Conservation (phyloP, 2,797 vertebrate species). For the Schizothorax lantsangensis region DNA sequence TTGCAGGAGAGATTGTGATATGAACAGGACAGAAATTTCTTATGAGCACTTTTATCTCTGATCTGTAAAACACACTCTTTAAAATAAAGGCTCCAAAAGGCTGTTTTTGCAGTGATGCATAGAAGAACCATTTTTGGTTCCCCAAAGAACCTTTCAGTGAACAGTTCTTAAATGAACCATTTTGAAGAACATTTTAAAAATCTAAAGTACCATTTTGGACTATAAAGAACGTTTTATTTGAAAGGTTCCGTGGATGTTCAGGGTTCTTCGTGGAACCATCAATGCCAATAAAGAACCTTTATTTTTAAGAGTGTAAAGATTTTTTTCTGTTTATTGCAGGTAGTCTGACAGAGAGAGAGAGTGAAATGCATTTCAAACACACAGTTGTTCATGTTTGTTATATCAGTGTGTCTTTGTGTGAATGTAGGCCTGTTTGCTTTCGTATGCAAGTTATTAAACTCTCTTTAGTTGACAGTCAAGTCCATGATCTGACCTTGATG, state of each 20-base stretch:
- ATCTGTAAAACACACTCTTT: not conserved
- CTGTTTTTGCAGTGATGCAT: no score
- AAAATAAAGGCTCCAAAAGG: no score
- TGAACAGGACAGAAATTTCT: not conserved
- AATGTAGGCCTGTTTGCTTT: not conserved
- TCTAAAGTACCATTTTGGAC: not conserved
- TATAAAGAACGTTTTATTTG: not conserved
- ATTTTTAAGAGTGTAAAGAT: not conserved
- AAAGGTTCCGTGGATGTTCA: not conserved
- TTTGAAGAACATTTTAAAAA: not conserved
- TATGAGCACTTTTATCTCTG: not conserved
- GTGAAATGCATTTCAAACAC: not conserved
- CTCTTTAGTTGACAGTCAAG: conserved; percentile 17
- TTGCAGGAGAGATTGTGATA: not conserved
- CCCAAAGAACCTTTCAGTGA: no score
- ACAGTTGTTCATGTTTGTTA: not conserved
- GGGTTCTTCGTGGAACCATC: not conserved
- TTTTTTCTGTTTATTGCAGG: not conserved
- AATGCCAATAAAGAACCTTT: not conserved
- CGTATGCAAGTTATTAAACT: not conserved
- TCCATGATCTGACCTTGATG: conserved; percentile 17
- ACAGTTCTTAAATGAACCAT: no score
- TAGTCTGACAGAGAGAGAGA: not conserved
- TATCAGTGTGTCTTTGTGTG: not conserved
- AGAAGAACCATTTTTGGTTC: no score